Base-by-base conservation (phyloP, 1,140 invertebrate species). In the Drosophila gunungcola region DNA sequence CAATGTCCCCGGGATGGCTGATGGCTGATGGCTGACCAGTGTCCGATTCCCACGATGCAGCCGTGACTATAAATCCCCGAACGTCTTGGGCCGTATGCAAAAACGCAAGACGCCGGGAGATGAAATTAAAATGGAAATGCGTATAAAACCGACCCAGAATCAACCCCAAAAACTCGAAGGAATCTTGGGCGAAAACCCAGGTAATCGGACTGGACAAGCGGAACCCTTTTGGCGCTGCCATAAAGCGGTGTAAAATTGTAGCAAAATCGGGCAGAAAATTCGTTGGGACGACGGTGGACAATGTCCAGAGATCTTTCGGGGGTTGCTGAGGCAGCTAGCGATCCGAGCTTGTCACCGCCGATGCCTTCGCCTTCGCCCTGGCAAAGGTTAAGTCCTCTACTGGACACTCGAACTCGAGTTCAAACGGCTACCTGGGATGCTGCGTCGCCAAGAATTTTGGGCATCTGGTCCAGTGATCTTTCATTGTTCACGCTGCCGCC, bases 181-280 rank as follows among this genome's bases (percentile, higher is more conserved):
- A 51, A 29, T 52, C 38, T 36, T 12, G 46, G 41, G 36, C 11
- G 41, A 36, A 43, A 21, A 34, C 39, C 55, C 83, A 88, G 79
- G 83, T 88, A 88, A 43, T 74, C 48, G 48, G 34, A 39, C 34
- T 72, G 68, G 68, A 72, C 68, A 72, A 70, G 61, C 64, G 75
- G 72, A 88, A 88, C 83, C 83, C 84, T 83, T 86, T 63, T 56
- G 68, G 65, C 68, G 42, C 52, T 41, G 68, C 68, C 69, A 63
- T 51, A 65, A 85, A 67, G 63, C 48, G 80, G 73, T 62, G 61
- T 49, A 72, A 60, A 72, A 89, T 75, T 89, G 84, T 38, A 51
- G 38, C 61, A 90, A 84, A 89, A 89, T 89, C 77, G 64, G 73
- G 84, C 84, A 84, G 84, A 89, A 89, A 89, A 89, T 90, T 84